phyloP scores from a whole-genome alignment of 2,113 vertebrate species.

The Typhlomys cinereus region DNA sequence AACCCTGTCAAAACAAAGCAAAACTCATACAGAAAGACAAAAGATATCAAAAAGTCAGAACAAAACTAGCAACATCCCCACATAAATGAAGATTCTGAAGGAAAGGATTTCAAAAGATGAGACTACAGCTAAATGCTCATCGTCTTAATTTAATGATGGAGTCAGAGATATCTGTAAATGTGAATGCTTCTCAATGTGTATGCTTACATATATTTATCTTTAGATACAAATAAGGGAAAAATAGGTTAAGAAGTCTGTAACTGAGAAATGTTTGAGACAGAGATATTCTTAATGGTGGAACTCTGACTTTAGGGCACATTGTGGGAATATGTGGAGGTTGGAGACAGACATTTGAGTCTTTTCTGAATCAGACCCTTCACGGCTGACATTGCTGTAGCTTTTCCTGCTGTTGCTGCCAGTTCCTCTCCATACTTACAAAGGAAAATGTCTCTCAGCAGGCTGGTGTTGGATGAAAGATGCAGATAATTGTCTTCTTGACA shows the following conservation, averaged over 20 bases:
- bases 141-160: no score
- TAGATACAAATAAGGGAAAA: not conserved
- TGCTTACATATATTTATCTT: not conserved
- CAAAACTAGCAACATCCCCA: no score
- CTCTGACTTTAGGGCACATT: not conserved
- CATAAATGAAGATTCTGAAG: no score
- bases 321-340: not conserved
- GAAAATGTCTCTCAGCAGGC: not conserved
- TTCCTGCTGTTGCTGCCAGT: not conserved
- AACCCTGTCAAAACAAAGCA: no score
- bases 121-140: no score
- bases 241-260: not conserved
- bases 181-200: no score
- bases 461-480: not conserved
- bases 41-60: no score
- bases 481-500: not conserved
- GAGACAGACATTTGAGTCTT: not conserved
- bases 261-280: not conserved
- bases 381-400: not conserved
- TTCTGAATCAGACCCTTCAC: not conserved
- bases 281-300: not conserved
- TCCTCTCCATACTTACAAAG: not conserved
- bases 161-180: no score
- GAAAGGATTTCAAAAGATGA: no score
- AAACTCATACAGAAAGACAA: no score